Evolutionary conservation across 2,888 invertebrate genomes (phyloP).

Genomic region (Agrochola lychnidis): DNA sequence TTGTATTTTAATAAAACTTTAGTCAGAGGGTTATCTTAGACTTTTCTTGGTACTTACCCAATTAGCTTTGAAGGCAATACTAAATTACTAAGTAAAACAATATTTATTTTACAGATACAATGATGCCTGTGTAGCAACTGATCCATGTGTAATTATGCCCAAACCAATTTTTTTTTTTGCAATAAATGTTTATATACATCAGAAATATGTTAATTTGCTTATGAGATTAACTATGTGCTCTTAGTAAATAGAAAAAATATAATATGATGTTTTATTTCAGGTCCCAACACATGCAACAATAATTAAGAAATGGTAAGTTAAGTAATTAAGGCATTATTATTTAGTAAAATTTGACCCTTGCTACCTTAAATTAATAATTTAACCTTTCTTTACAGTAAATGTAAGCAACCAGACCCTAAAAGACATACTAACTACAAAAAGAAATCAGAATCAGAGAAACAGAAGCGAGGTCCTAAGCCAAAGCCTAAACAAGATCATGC

Average conservation of each 20-base stretch:
- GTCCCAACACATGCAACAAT: conserved; percentile 78
- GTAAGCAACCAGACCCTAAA: conserved; percentile 76
- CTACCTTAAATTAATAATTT: conserved; percentile 22
- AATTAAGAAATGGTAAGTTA: conserved; percentile 83
- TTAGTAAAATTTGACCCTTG: background rate
- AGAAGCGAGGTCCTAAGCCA: conserved; percentile 91
- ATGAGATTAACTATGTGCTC: background rate
- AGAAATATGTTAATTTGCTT: background rate
- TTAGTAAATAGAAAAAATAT: background rate
- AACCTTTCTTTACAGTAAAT: conserved; percentile 76
- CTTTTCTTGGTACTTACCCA: background rate
- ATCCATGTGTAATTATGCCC: conserved; percentile 80
- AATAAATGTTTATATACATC: background rate
- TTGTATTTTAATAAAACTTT: too few relatives aligned
- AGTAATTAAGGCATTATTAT: too few relatives aligned
- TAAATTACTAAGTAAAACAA: background rate
- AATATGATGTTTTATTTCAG: conserved; percentile 63
- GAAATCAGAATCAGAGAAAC: conserved; percentile 90
- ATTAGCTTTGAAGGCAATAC: background rate
- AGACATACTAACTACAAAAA: conserved; percentile 88
- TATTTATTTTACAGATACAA: conserved; percentile 79
- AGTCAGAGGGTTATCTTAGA: background rate
- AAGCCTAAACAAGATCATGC: conserved; percentile 90
- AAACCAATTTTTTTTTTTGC: background rate
- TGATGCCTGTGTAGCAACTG: conserved; percentile 91